A percentile compares a stretch with the other conserved stretches of the same genome.
Conservation (phyloP, 1,140 invertebrate species). For the Eufriesea mexicana region DNA sequence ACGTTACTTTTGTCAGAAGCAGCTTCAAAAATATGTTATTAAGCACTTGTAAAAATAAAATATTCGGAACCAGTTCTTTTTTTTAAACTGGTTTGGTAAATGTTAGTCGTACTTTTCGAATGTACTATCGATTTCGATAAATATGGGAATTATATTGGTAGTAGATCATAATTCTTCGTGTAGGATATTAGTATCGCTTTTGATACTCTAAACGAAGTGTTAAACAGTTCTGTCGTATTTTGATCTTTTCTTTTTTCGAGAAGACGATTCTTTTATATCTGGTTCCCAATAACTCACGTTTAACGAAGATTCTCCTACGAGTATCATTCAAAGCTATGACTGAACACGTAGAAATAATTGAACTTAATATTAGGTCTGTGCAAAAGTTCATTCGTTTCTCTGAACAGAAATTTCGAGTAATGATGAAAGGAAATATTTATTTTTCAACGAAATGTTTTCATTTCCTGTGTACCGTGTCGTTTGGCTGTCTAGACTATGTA, state of each 20-base stretch:
- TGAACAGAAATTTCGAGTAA: not conserved
- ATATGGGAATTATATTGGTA: no score
- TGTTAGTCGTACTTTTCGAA: slow-evolving; percentile 1
- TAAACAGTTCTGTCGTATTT: no score
- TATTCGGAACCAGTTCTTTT: no score
- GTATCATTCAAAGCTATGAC: not conserved
- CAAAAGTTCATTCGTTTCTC: not conserved
- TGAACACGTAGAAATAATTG: not conserved
- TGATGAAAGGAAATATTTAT: not conserved
- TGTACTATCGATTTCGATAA: not conserved
- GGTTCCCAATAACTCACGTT: not conserved
- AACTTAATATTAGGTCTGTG: not conserved
- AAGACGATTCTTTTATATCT: not conserved
- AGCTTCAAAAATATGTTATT: no score
- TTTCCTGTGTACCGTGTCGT: no score
- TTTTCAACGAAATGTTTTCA: not conserved
- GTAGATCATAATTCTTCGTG: no score
- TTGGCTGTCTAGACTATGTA: no score
- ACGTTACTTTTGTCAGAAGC: no score
- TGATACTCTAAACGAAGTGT: not conserved
- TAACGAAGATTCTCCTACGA: no score
- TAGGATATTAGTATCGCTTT: not conserved
- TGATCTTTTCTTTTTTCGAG: no score
- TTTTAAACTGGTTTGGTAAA: no score
- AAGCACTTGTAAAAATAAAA: no score